Evolutionary conservation across 92 coral and sea anemone genomes (phyloP), one percentile per base, ranked within the genome.

Genomic region (Plumapathes pennacea): DNA sequence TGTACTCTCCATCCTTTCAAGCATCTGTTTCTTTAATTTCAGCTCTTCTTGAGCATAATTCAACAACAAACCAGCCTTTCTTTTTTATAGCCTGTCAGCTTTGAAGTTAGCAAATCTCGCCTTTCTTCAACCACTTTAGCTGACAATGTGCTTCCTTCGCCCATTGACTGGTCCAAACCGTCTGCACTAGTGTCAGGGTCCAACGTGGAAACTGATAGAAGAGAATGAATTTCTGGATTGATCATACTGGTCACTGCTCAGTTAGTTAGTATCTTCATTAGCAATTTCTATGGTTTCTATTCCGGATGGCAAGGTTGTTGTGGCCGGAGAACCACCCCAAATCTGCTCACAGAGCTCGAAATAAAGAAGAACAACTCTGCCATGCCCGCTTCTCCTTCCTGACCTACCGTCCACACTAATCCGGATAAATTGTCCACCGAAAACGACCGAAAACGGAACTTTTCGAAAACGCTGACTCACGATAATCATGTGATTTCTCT

Each of bases 301-400:
- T 0, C 44, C 61, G 38, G 44, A 54, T 32, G 61, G 10, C 9
- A 54, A 34, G 5, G 61, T 8, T 10, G 10, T 33, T 5, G 45
- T 21, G 21, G 61, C 45, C 13, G 45, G 60, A 50, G 56, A 50
- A 50, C 56, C 56, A 50, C 56, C 56, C 56, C 56, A 50, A 26
- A 50, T 26, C 10, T 50, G 27, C 32, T 50, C 28, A 50, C 56
- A 50, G 24, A 28, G 33, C 18, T 51, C 57, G 19, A 3, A 51
- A 15, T 51, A 26, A 13, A 51, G 57, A 17, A 41, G 58, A 15
- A 60, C 57, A 10, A 60, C 67, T 27, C 67, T 60, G 2, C 67
- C 67, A 60, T 41, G 57, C 1, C 57, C 38, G 20, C 57, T 29
- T 28, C 6, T 23, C 18, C n/a, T n/a, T n/a, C n/a, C n/a, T n/a